Evolutionary conservation across 2,888 invertebrate genomes (phyloP), one percentile per base, ranked within the genome.

Genomic region (Nomada fabriciana): DNA sequence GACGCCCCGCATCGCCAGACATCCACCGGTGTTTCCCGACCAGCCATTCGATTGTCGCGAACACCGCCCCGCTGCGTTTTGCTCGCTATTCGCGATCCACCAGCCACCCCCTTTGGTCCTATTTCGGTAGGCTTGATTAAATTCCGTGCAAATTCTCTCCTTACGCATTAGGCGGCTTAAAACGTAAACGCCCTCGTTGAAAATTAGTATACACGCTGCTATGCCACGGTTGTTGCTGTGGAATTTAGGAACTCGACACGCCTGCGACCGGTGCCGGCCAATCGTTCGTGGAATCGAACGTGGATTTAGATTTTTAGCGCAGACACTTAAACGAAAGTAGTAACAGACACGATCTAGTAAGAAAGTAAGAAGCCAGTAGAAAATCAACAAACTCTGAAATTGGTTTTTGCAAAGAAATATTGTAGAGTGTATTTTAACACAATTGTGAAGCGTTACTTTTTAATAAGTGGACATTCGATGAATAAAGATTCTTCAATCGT

Each of bases 101-200:
- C 64, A 9, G 36, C 9, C 25, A n/a, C n/a, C 0, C 60, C 36
- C 13, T 18, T 5, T 23, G 47, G 2, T 47, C 61, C 50, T n/a
- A 29, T 68, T 72, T 80, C 75, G 83, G 76, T 57, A 57, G 78
- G 82, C 84, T 89, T 89, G 89, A 89, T 89, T 89, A 89, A 89
- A 89, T 89, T 89, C 89, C 89, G 74, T 73, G 84, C 82, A 88
- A 89, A 88, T 89, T 89, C 88, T 85, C 88, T 83, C 80, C 82
- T 85, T 82, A 80, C 83, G 83, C 84, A 83, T 86, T 83, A 86
- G 83, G 83, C 86, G 68, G 89, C 84, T 88, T 86, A 88, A 88
- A 88, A 87, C 81, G 83, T 77, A 69, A 85, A 88, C 84, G 77
- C 85, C 84, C 67, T 50, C 75, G 79, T 43, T 64, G 80, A 75